Percentiles rank a stretch among this genome's conserved stretches.
phyloP scores from a whole-genome alignment of 2,797 vertebrate genomes.

The Acrossocheilus wenchowensis region DNA sequence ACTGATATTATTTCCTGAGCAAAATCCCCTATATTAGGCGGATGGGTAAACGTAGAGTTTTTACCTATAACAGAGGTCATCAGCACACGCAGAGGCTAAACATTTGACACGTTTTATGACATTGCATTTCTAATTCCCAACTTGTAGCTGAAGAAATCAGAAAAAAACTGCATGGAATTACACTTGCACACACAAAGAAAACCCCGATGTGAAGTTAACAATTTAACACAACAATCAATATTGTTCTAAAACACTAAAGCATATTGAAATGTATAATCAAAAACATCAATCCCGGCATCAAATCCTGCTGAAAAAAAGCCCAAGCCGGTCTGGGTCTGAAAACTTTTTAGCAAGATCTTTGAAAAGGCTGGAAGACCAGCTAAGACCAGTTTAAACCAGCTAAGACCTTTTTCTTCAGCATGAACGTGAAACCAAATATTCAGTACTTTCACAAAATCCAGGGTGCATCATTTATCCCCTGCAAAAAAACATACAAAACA shows the following conservation, averaged over 20 bases:
- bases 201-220: not conserved
- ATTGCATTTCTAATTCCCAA: not conserved
- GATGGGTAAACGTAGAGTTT: not conserved
- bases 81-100: not conserved
- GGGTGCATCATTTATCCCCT: not conserved
- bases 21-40: not conserved
- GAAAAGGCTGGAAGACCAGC: not conserved
- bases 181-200: constrained; percentile 14
- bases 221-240: constrained; percentile 26
- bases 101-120: not conserved
- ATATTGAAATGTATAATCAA: constrained; percentile 6
- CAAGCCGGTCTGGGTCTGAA: not conserved
- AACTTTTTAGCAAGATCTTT: not conserved
- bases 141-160: not conserved
- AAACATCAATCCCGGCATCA: constrained; percentile 11
- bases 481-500: constrained; percentile 40
- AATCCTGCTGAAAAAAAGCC: not conserved
- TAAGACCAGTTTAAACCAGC: not conserved
- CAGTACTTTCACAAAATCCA: constrained; percentile 43
- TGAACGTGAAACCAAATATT: constrained; percentile 53
- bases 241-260: constrained; percentile 14
- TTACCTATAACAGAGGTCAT: not conserved
- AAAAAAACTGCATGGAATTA: not conserved
- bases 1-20: constrained; percentile 13
- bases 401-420: constrained; percentile 43